Evolutionary conservation across 2,797 vertebrate genomes (phyloP).

Genomic region (Mus spretus): DNA sequence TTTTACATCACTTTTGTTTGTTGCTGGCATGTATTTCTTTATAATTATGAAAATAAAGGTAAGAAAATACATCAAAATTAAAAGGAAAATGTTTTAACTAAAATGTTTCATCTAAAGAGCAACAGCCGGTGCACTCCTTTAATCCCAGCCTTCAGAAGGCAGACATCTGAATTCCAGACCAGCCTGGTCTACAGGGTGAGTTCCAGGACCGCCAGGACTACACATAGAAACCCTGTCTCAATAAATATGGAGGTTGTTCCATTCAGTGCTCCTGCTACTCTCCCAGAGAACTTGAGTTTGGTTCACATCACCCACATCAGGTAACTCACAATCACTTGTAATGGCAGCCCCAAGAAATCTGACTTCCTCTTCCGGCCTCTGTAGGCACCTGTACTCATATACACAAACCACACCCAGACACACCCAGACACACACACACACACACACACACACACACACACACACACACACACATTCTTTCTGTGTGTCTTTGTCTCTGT

Average conservation of each 20-base stretch:
- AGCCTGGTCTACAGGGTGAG: neutral
- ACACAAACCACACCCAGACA: neutral
- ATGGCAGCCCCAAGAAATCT: neutral
- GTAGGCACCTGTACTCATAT: neutral
- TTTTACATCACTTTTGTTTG: constrained; percentile 37
- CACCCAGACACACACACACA: neutral
- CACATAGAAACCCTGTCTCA: neutral
- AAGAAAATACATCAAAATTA: constrained; percentile 1
- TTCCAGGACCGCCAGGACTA: neutral
- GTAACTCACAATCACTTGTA: neutral
- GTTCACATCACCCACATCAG: neutral
- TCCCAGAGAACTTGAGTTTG: neutral
- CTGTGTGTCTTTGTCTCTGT: too few species aligned
- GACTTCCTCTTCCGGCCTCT: neutral
- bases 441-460: neutral
- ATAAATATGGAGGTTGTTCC: constrained; percentile 16
- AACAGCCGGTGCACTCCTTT: neutral
- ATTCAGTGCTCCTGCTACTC: neutral
- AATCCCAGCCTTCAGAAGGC: neutral
- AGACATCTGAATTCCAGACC: neutral
- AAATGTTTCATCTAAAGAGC: neutral
- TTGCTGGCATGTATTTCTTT: constrained; percentile 43
- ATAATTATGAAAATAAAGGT: constrained; percentile 58
- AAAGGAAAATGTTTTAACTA: constrained; percentile 21
- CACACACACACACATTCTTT: neutral